Percentiles rank a stretch among this genome's conserved stretches.
phyloP scores from a whole-genome alignment of 1,140 invertebrate species.

The Heliconius congener region DNA sequence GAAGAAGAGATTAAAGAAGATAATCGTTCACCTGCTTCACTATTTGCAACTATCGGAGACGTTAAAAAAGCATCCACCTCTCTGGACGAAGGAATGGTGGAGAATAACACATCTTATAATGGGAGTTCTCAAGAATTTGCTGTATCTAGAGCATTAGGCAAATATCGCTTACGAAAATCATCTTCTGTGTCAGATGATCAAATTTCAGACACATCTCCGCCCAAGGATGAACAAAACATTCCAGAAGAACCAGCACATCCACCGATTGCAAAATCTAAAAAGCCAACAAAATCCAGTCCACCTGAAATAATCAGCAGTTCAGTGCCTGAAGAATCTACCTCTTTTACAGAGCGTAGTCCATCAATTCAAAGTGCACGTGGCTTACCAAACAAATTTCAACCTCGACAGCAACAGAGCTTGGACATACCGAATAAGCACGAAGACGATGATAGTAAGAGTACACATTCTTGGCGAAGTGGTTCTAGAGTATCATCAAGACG shows the following conservation, averaged over 20 bases:
- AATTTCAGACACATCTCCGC: constrained; percentile 73
- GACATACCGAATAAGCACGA: constrained; percentile 90
- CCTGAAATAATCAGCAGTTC: constrained; percentile 73
- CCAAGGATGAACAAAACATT: constrained; percentile 77
- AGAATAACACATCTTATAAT: constrained; percentile 82
- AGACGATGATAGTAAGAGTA: constrained; percentile 92
- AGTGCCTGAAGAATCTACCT: constrained; percentile 72
- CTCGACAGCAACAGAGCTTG: constrained; percentile 89
- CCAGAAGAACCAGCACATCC: constrained; percentile 59
- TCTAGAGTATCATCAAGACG: constrained; percentile 92
- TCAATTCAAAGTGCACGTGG: constrained; percentile 83
- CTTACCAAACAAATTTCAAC: constrained; percentile 83
- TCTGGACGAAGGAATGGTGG: constrained; percentile 82
- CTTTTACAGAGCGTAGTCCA: constrained; percentile 84
- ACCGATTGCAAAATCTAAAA: constrained; percentile 59
- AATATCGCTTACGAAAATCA: constrained; percentile 89
- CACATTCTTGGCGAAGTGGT: constrained; percentile 91
- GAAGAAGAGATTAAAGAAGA: constrained; percentile 85
- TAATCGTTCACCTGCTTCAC: constrained; percentile 83
- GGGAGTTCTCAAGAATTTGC: constrained; percentile 88
- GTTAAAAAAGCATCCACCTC: constrained; percentile 83
- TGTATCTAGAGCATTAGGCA: constrained; percentile 90
- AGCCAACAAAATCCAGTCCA: constrained; percentile 60
- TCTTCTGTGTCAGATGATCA: constrained; percentile 86
- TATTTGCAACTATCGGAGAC: constrained; percentile 89